Evolutionary conservation across 1,140 invertebrate species (phyloP), one percentile per base, ranked within the genome.

Genomic region (Chrysomallon squamiferum): DNA sequence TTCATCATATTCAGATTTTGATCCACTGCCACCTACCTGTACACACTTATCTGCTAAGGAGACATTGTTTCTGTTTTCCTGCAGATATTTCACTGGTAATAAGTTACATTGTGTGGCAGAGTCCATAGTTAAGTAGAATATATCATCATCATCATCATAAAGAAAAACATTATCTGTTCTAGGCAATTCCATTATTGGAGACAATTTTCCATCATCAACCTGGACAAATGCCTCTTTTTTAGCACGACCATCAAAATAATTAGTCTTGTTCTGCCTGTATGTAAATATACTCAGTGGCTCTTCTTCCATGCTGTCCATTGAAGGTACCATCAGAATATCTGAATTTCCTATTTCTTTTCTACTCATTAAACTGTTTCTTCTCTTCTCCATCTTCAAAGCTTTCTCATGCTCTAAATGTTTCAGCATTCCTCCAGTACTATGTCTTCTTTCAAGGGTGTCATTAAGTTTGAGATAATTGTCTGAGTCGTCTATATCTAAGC

Each of bases 401-500:
- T 6, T 35, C 7, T 22, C 29, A n/a, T 15, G 22, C 22, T 32
- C 35, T 38, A 7, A 15, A 5, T 15, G 5, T 38, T 38, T 38
- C 35, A 7, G 35, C 7, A 43, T 29, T 13, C 59, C 22, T 9
- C 41, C 30, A 5, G 6, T 47, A 29, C 22, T 52, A 30, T 33
- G 30, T 32, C 61, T 61, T 22, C 50, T 20, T 54, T 25, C 13
- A 18, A 54, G n/a, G 18, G 62, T 65, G 50, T 66, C 64, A 27
- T 58, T 22, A 63, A 66, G 13, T 62, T 68, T 43, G 70, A 72
- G 41, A 62, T 62, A 30, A 47, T 13, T 20, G 63, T 72, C 35
- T n/a, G 52, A 60, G 35, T 74, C 73, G n/a, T 77, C 79, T 11
- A 66, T 68, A 27, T 81, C 79, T 9, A 81, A 50, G 47, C 74